Percentiles rank a stretch among this genome's conserved stretches.
Evolutionary conservation across 2,797 vertebrate species (phyloP).

Genomic region (Pseudochaenichthys georgianus): DNA sequence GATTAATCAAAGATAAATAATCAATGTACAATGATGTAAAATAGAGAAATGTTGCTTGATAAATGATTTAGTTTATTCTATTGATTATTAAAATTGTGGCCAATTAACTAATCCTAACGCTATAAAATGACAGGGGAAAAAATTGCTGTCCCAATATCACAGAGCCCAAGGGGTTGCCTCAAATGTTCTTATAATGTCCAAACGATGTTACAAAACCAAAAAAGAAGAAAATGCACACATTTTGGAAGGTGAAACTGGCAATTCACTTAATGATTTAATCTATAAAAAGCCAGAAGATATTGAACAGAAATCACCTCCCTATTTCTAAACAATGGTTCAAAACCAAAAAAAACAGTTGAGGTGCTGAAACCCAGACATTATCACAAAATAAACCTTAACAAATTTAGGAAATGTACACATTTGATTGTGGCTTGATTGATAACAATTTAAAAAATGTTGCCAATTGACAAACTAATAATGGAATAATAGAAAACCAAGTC

Average conservation of each 20-base stretch:
- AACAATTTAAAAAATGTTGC: too few relatives aligned
- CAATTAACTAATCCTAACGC: background rate
- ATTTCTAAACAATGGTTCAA: too few relatives aligned
- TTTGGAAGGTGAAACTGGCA: too few relatives aligned
- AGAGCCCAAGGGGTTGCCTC: background rate
- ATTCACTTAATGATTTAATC: too few relatives aligned
- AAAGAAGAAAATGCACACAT: too few relatives aligned
- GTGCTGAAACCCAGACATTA: background rate
- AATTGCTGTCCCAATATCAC: background rate
- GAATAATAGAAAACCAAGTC: background rate
- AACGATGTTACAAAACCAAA: too few relatives aligned
- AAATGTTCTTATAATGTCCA: background rate
- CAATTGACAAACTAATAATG: background rate
- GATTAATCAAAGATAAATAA: background rate
- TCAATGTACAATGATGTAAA: background rate
- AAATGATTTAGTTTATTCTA: background rate
- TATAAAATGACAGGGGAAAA: background rate
- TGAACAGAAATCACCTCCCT: too few relatives aligned
- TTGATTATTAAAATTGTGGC: background rate
- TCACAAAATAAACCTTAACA: background rate
- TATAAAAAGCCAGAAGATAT: too few relatives aligned
- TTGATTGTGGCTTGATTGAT: background rate
- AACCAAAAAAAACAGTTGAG: too few relatives aligned
- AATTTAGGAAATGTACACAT: background rate
- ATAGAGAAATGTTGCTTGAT: background rate